phyloP scores from a whole-genome alignment of 2,888 invertebrate genomes.

The Clepsis dumicolana region DNA sequence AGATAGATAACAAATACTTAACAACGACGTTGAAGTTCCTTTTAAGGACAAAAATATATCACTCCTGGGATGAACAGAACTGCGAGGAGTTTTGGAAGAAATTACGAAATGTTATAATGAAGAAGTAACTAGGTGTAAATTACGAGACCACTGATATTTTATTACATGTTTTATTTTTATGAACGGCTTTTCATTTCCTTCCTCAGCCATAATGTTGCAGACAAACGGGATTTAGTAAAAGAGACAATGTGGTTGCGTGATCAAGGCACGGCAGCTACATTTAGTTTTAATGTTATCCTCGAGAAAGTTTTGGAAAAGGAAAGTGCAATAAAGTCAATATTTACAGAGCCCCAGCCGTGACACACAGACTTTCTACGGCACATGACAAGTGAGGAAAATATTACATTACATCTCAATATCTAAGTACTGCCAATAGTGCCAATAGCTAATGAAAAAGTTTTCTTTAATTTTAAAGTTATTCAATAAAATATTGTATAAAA shows the following conservation, averaged over 20 bases:
- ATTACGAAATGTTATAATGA: constrained; percentile 65
- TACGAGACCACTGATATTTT: constrained; percentile 30
- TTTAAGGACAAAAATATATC: constrained; percentile 88
- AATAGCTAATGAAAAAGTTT: too few species aligned
- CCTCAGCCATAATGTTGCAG: neutral
- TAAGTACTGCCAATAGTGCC: too few species aligned
- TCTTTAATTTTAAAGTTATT: too few species aligned
- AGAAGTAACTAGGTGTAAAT: constrained; percentile 47
- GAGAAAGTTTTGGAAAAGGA: constrained; percentile 67
- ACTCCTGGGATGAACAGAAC: constrained; percentile 86
- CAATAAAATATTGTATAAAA: too few species aligned
- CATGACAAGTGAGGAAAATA: constrained; percentile 44
- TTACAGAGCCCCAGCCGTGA: constrained; percentile 56
- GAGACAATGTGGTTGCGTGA: constrained; percentile 45
- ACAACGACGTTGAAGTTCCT: constrained; percentile 87
- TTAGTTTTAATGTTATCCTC: constrained; percentile 49
- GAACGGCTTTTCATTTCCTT: constrained; percentile 32
- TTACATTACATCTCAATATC: constrained; percentile 1
- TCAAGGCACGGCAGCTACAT: neutral
- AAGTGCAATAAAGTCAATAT: constrained; percentile 69
- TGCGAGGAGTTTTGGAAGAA: constrained; percentile 76
- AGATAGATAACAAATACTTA: constrained; percentile 83
- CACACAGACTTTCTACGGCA: constrained; percentile 66
- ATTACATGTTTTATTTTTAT: constrained; percentile 16
- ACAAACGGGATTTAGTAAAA: constrained; percentile 12